Evolutionary conservation across 2,113 vertebrate genomes (phyloP).

Genomic region (Drymodes brunneopygia): DNA sequence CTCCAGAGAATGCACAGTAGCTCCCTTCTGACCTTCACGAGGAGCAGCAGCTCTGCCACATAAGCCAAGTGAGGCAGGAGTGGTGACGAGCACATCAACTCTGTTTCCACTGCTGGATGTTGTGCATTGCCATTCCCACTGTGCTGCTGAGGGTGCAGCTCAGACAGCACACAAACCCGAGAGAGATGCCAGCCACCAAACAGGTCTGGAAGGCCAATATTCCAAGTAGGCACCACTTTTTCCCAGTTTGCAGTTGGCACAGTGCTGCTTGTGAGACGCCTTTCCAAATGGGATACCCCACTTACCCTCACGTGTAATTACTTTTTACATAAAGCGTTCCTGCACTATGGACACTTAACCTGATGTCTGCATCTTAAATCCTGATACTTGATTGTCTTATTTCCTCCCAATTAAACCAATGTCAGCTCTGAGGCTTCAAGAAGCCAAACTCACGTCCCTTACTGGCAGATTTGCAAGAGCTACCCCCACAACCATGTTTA

Average conservation of each 20-base stretch:
- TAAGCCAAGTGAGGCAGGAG: neutral
- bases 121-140: neutral
- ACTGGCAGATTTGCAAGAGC: neutral
- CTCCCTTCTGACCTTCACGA: neutral
- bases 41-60: neutral
- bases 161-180: neutral
- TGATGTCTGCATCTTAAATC: neutral
- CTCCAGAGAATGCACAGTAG: neutral
- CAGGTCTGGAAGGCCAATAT: neutral
- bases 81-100: neutral
- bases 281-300: neutral
- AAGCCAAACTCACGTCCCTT: neutral
- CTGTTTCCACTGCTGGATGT: neutral
- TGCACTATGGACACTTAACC: neutral
- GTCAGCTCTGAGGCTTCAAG: neutral
- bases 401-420: neutral
- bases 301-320: accelerated
- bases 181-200: neutral
- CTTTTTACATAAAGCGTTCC: neutral
- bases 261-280: neutral
- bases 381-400: neutral
- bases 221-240: neutral
- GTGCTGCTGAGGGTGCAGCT: neutral
- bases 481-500: accelerated
- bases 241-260: neutral